These are phyloP conservation scores for Barypeithes pellucidus DNA, from an alignment of 2,888 invertebrate species.

Conservation along the genomic window DNA sequence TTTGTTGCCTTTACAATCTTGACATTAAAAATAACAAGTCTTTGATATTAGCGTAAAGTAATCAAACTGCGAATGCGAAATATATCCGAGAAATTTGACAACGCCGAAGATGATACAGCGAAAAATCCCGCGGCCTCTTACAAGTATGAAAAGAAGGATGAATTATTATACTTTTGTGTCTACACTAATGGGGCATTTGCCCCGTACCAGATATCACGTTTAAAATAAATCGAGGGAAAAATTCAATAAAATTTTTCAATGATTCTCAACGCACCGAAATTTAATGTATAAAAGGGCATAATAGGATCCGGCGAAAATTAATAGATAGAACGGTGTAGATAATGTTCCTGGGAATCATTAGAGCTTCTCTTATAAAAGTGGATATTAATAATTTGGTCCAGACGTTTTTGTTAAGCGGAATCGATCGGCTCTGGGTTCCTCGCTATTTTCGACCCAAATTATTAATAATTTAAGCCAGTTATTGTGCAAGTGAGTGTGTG, in stretches of 20 bases:
- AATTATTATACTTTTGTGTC: constrained; percentile 65
- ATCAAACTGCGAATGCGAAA: too few relatives aligned
- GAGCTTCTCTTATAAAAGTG: neutral
- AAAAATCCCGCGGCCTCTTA: constrained; percentile 48
- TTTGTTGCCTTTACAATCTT: too few relatives aligned
- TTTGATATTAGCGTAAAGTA: too few relatives aligned
- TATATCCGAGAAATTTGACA: constrained; percentile 48
- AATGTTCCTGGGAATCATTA: constrained; percentile 16
- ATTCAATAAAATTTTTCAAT: constrained; percentile 53
- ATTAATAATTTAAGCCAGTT: too few relatives aligned
- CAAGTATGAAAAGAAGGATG: constrained; percentile 63
- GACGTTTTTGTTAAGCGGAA: neutral
- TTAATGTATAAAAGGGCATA: constrained; percentile 19
- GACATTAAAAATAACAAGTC: too few relatives aligned
- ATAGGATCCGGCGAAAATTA: constrained; percentile 28
- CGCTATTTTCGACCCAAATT: too few relatives aligned
- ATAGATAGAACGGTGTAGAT: constrained; percentile 18
- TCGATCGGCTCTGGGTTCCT: too few relatives aligned
- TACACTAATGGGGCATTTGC: constrained; percentile 66
- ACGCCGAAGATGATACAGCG: constrained; percentile 45
- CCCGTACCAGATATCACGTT: constrained; percentile 58
- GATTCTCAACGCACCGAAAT: constrained; percentile 40
- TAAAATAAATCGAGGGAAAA: constrained; percentile 55
- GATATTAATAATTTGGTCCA: neutral
- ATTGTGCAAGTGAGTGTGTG: too few relatives aligned